Evolutionary conservation across 2,888 invertebrate species (phyloP), one percentile per base, ranked within the genome.

Genomic region (Xylota sylvarum): DNA sequence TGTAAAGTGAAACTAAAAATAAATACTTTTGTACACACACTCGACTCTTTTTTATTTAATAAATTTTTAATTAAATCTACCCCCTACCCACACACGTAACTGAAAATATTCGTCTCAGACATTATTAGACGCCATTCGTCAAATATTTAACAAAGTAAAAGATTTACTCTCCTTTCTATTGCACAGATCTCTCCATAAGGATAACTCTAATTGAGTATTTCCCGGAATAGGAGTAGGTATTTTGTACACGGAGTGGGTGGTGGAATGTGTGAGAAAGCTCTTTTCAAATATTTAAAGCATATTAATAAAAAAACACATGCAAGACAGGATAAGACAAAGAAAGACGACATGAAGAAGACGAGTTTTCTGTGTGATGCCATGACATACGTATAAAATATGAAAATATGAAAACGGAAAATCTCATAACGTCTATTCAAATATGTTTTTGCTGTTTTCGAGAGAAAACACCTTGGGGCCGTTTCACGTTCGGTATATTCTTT

Each of bases 391-490:
- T 37, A 50, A 74, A 65, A 74, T 77, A 65, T 86, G 76, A 88
- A 87, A 87, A 87, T 80, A 72, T 85, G 82, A 88, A 88, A 87
- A 88, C 88, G 87, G 88, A 88, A 88, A 88, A 88, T 88, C 88
- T 88, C 88, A 88, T 88, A 88, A 88, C 82, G 88, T 88, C 88
- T 88, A 88, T 88, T 88, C 84, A 88, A 88, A 88, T 88, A 88
- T 87, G 87, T 88, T 87, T 88, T 88, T 84, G 86, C 84, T 86
- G 81, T 86, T 86, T 80, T 86, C 81, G 60, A 77, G 72, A 77
- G 87, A 88, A 87, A 88, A 88, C 79, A 88, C 84, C 88, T 82
- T 64, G 48, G 65, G 82, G 87, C 43, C 12, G 67, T 76, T 80
- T 72, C 67, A 76, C 69, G 60, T 76, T 70, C 48, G 43, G 48